Conservation (phyloP, 1,140 invertebrate species). For the Drosophila littoralis region DNA sequence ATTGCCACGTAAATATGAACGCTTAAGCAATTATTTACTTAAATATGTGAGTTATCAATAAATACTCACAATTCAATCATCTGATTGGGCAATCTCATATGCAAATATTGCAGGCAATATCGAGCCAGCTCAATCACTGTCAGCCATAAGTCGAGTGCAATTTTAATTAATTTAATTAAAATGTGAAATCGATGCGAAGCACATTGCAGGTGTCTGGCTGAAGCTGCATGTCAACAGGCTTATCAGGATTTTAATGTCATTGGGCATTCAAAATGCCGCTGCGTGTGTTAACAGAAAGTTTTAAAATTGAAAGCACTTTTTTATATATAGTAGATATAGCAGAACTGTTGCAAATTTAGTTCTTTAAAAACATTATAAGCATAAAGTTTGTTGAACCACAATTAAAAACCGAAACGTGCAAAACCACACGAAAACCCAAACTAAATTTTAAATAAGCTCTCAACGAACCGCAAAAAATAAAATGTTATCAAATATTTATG, state of each 20-base stretch:
- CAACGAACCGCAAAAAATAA: conserved; percentile 33
- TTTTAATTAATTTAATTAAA: conserved; percentile 56
- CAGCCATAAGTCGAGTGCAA: neutral
- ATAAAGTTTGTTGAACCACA: conserved; percentile 11
- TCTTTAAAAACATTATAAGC: too few species aligned
- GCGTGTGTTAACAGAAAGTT: neutral
- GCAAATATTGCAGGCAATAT: conserved; percentile 7
- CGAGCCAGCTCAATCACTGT: conserved; percentile 15
- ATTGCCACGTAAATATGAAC: neutral
- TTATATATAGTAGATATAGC: too few species aligned
- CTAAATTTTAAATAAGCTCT: conserved; percentile 34
- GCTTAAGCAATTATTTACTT: neutral
- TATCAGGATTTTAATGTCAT: conserved; percentile 59
- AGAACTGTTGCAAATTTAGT: too few species aligned
- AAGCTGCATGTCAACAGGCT: conserved; percentile 37
- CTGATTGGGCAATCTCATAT: conserved; percentile 3
- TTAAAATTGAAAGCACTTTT: neutral
- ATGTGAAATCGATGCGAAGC: conserved; percentile 21
- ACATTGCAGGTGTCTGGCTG: conserved; percentile 4
- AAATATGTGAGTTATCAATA: neutral
- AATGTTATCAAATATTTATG: conserved; percentile 57
- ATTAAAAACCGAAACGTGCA: neutral
- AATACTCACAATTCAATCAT: neutral
- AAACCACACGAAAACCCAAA: conserved; percentile 5
- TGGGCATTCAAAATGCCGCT: conserved; percentile 11